phyloP scores from a whole-genome alignment of 2,113 vertebrate genomes.

The Sylvia atricapilla region DNA sequence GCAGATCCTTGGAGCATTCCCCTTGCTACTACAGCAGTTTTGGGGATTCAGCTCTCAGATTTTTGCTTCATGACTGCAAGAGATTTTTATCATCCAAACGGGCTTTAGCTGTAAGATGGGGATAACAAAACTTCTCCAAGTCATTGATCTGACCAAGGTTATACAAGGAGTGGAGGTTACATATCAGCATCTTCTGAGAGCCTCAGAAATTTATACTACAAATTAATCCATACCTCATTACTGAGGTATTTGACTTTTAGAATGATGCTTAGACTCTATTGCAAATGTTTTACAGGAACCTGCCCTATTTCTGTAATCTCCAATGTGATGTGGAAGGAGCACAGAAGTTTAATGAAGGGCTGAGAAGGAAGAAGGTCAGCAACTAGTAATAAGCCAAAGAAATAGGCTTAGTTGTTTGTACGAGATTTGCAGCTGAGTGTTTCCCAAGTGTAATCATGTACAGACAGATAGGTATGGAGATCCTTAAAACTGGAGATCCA shows the following conservation, averaged over 20 bases:
- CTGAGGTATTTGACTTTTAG: neutral
- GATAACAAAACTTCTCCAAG: neutral
- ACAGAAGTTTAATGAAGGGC: neutral
- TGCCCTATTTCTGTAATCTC: neutral
- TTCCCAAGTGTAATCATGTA: neutral
- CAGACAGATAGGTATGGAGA: neutral
- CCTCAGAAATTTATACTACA: neutral
- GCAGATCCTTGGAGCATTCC: neutral
- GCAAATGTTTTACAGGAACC: neutral
- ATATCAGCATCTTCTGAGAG: neutral
- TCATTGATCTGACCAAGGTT: neutral
- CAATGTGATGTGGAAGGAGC: neutral
- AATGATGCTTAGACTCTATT: neutral
- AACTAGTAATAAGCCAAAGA: neutral
- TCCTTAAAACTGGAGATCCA: neutral
- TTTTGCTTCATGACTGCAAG: neutral
- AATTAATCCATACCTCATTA: neutral
- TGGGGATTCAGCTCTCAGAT: neutral
- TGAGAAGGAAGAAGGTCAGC: neutral
- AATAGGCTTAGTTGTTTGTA: neutral
- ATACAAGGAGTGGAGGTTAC: neutral
- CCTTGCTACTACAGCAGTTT: neutral
- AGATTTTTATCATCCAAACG: neutral
- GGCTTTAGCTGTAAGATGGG: neutral
- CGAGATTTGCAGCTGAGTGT: neutral